Evolutionary conservation across 1,140 invertebrate genomes (phyloP), one percentile per base, ranked within the genome.

Genomic region (Drosophila melanica): DNA sequence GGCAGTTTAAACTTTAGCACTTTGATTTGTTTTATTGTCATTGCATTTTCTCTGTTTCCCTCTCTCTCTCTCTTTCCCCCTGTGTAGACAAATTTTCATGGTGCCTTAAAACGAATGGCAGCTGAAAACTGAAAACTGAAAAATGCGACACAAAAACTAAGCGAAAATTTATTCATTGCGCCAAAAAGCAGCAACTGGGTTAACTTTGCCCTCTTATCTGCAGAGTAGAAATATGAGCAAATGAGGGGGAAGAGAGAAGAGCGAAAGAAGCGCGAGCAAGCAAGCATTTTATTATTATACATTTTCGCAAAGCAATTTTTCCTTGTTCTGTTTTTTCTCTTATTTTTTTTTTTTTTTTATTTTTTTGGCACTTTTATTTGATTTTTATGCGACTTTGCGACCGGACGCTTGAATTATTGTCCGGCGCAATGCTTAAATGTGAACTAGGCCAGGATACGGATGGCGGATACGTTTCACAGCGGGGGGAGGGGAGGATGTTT

Each of bases 341-440:
- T 12, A 5, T 57, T 50, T 45, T 47, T 41, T 4, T 69, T 54
- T 35, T 50, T 45, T 37, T 20, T 65, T 60, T 76, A 35, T 50
- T 41, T 42, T 57, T 65, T 72, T 39, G 64, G 50, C 85, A 76
- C 70, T 86, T 79, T 86, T 86, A 87, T 86, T 87, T 86, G 81
- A 86, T 87, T 87, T 86, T 86, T 86, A 86, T 86, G 69, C 50
- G 81, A 85, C 63, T 63, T 78, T 75, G 67, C 75, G 48, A 39
- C 59, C 63, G 63, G 66, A 69, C 66, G 65, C 68, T 54, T 74
- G 69, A 86, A 84, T 87, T 86, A 86, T 86, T 87, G 82, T 87
- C 55, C 67, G 59, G 81, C 73, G 85, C 73, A 77, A 81, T 77
- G 79, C 70, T 76, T 71, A 64, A 70, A 80, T 86, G 81, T 59